Conservation (phyloP, 2,888 invertebrate species). For the Merodon equestris region DNA sequence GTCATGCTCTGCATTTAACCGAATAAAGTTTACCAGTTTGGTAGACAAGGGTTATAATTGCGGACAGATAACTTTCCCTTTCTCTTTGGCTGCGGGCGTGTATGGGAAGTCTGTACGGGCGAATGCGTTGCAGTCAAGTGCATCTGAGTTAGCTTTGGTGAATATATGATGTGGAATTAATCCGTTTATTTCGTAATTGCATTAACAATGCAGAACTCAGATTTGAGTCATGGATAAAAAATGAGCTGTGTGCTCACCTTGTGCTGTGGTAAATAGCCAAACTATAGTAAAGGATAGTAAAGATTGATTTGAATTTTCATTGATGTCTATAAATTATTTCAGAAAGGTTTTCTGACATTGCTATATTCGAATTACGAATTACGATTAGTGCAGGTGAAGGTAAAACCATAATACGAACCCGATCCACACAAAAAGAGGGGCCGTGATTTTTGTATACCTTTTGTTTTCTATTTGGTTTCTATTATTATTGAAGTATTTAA, state of each 20-base stretch:
- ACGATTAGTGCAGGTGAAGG: too few species aligned
- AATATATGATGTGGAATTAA: slow-evolving; percentile 47
- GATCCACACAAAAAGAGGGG: too few species aligned
- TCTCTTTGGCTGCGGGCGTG: not conserved
- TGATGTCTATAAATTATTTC: too few species aligned
- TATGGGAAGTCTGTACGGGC: not conserved
- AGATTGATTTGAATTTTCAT: too few species aligned
- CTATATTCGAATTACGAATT: too few species aligned
- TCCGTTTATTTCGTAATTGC: slow-evolving; percentile 41
- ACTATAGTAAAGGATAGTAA: not conserved
- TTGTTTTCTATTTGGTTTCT: too few species aligned
- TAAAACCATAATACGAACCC: too few species aligned
- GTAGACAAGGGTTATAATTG: slow-evolving; percentile 6
- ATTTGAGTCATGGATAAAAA: slow-evolving; percentile 3
- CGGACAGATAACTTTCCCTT: slow-evolving; percentile 29
- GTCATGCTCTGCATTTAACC: slow-evolving; percentile 31
- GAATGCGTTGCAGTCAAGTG: slow-evolving; percentile 10
- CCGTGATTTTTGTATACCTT: too few species aligned
- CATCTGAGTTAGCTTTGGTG: slow-evolving; percentile 27
- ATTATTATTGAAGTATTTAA: too few species aligned
- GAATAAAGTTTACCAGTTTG: slow-evolving; percentile 41
- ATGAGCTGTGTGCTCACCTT: not conserved
- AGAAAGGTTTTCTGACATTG: too few species aligned
- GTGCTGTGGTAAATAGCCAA: not conserved
- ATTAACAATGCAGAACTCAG: slow-evolving; percentile 16